These are phyloP conservation scores for Amphipyra tragopoginis DNA, from an alignment of 2,888 invertebrate species.

Conservation along the genomic window DNA sequence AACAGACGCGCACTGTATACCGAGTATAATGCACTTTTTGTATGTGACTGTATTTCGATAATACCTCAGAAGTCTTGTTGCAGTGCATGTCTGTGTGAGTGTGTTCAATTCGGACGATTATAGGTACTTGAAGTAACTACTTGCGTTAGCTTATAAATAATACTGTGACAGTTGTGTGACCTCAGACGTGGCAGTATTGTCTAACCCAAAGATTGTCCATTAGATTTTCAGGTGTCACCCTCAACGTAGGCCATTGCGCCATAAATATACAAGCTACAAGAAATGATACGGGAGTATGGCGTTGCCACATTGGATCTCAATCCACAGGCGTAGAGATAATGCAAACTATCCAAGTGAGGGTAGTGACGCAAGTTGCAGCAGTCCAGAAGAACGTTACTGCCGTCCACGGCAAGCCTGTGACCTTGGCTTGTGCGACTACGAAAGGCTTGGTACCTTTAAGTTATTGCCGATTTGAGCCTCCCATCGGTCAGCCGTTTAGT, in stretches of 20 bases:
- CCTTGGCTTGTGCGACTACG: constrained; percentile 80
- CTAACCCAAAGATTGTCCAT: constrained; percentile 2
- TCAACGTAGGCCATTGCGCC: constrained; percentile 80
- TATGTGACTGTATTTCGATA: no score
- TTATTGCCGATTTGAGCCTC: constrained; percentile 87
- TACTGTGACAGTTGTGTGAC: no score
- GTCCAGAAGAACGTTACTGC: constrained; percentile 71
- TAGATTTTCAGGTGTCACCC: constrained; percentile 77
- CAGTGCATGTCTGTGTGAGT: no score
- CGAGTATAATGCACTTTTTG: no score
- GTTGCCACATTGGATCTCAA: constrained; percentile 82
- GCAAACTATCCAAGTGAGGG: constrained; percentile 74
- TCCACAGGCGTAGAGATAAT: constrained; percentile 72
- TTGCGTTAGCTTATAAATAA: no score
- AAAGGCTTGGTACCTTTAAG: constrained; percentile 75
- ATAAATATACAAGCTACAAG: constrained; percentile 71
- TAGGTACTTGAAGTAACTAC: no score
- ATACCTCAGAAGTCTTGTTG: no score
- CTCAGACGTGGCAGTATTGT: no score
- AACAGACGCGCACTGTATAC: no score
- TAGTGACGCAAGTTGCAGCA: constrained; percentile 79
- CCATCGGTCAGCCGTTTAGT: constrained; percentile 81
- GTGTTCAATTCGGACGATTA: no score
- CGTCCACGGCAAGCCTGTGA: constrained; percentile 72
- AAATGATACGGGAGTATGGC: constrained; percentile 82